Evolutionary conservation across 1,140 invertebrate genomes (phyloP).

Genomic region (Papilio dardanus): DNA sequence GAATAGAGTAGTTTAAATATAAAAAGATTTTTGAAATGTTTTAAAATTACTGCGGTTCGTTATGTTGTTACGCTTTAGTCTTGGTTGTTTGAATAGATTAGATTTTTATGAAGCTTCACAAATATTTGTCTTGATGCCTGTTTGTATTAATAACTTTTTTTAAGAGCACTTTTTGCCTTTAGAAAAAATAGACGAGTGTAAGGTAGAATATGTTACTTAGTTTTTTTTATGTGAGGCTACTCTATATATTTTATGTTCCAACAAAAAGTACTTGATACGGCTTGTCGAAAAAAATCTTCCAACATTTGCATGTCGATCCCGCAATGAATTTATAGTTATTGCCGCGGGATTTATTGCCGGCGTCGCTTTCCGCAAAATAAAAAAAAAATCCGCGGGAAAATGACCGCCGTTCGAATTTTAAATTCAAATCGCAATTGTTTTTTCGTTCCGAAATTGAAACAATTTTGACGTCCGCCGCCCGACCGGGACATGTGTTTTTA

Average conservation of each 20-base stretch:
- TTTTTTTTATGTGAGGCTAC: slow-evolving; percentile 25
- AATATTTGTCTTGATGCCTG: background rate
- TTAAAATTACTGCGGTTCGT: background rate
- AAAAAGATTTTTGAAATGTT: background rate
- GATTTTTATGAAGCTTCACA: no score
- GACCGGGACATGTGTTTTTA: slow-evolving; percentile 61
- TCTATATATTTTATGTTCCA: slow-evolving; percentile 43
- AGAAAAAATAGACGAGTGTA: background rate
- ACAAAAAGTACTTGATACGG: slow-evolving; percentile 60
- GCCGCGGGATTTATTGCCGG: slow-evolving; percentile 74
- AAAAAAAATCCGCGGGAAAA: slow-evolving; percentile 74
- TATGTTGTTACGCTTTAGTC: background rate
- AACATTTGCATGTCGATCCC: slow-evolving; percentile 81
- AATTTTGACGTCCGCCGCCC: slow-evolving; percentile 73
- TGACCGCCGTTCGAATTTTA: slow-evolving; percentile 73
- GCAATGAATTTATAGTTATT: slow-evolving; percentile 83
- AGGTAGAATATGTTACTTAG: background rate
- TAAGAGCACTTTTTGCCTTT: background rate
- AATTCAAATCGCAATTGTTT: slow-evolving; percentile 79
- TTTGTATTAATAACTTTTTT: background rate
- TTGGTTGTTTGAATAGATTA: no score
- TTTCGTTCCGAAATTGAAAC: slow-evolving; percentile 75
- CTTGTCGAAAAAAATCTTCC: slow-evolving; percentile 72
- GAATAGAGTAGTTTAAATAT: slow-evolving; percentile 44
- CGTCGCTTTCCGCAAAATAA: slow-evolving; percentile 51